A percentile compares a stretch with the other conserved stretches of the same genome.
These are phyloP conservation scores for Acanthisitta chloris DNA, from an alignment of 2,113 vertebrate genomes.

Conservation along the genomic window DNA sequence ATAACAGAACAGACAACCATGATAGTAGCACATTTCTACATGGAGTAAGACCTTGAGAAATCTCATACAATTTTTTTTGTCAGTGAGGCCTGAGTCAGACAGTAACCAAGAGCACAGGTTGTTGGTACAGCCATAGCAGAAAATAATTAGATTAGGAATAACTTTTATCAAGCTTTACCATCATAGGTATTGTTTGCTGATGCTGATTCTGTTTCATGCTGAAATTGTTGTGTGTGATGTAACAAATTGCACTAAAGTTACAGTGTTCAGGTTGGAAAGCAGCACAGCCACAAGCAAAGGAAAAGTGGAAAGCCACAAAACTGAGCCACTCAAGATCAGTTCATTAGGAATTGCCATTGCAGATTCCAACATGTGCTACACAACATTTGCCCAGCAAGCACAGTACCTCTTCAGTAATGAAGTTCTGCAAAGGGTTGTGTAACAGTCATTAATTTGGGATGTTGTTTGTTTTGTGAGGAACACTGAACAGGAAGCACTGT, in stretches of 20 bases:
- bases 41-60: background rate
- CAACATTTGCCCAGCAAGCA: background rate
- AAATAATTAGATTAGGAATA: background rate
- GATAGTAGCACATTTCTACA: accelerated
- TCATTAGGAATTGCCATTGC: background rate
- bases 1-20: background rate
- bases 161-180: background rate
- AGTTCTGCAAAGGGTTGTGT: background rate
- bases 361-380: background rate
- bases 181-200: background rate
- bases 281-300: background rate
- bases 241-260: constrained; percentile 28
- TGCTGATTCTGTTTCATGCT: background rate
- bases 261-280: background rate
- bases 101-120: background rate
- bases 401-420: background rate
- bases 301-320: background rate
- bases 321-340: background rate
- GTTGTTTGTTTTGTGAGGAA: constrained; percentile 60
- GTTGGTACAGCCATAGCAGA: background rate
- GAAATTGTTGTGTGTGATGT: background rate
- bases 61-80: background rate
- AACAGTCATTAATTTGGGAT: constrained; percentile 62
- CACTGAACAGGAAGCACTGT: constrained; percentile 37
- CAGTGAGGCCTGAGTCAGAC: background rate